Evolutionary conservation across 1,140 invertebrate species (phyloP).

Genomic region (Drosophila rufa): DNA sequence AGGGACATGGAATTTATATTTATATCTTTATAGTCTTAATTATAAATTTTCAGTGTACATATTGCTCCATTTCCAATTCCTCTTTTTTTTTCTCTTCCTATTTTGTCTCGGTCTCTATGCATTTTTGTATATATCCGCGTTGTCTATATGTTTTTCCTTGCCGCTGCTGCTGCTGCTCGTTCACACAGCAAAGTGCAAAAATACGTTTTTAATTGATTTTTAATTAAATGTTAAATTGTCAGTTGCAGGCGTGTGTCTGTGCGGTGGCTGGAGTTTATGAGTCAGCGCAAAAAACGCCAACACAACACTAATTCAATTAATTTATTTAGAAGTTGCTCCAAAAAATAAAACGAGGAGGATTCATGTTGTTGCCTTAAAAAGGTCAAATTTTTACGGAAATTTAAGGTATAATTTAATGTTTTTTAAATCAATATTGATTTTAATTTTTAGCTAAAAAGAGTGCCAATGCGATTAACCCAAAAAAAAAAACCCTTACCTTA

Average conservation of each 20-base stretch:
- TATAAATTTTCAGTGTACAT: constrained; percentile 1
- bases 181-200: constrained; percentile 64
- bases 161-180: neutral
- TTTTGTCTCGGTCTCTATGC: constrained; percentile 2
- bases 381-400: neutral
- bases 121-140: constrained; percentile 1
- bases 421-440: no score
- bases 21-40: neutral
- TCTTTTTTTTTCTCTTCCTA: neutral
- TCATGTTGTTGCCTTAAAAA: neutral
- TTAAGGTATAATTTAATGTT: neutral
- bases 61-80: neutral
- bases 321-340: neutral
- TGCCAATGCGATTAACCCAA: no score
- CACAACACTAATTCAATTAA: constrained; percentile 12
- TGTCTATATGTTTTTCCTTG: constrained; percentile 23
- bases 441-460: no score
- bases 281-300: constrained; percentile 9
- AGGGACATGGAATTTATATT: neutral
- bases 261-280: constrained; percentile 15
- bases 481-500: no score
- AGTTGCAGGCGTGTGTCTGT: constrained; percentile 53
- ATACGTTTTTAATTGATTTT: constrained; percentile 81
- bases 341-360: neutral
- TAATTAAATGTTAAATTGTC: constrained; percentile 82